These are phyloP conservation scores for Tetramorium alpestre DNA, from an alignment of 1,140 invertebrate genomes.

Conservation along the genomic window DNA sequence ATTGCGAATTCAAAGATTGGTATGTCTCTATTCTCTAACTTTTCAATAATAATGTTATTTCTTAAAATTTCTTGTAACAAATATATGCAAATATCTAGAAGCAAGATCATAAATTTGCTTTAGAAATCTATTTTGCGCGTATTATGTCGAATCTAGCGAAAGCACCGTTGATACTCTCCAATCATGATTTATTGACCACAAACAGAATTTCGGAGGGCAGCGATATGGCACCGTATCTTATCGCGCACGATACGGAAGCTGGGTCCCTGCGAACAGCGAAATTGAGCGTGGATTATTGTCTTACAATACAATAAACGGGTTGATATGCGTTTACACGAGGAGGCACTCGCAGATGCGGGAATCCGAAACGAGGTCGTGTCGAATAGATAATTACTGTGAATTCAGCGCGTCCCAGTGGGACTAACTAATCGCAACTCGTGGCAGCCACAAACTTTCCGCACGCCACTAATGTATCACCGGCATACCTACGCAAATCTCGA, in stretches of 20 bases:
- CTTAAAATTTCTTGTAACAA: not conserved
- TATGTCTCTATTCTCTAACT: not conserved
- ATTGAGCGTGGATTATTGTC: constrained; percentile 41
- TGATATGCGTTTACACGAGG: constrained; percentile 9
- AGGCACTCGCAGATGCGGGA: constrained; percentile 20
- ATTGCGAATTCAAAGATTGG: not conserved
- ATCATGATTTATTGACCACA: constrained; percentile 17
- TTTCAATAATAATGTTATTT: not conserved
- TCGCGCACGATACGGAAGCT: constrained; percentile 5
- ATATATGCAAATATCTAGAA: not conserved
- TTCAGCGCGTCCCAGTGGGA: constrained; percentile 17
- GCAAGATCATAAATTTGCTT: not conserved
- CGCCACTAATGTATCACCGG: constrained; percentile 29
- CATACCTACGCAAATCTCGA: constrained; percentile 10
- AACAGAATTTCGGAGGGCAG: constrained; percentile 4
- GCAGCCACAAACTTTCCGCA: constrained; percentile 30
- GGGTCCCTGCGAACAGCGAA: not conserved
- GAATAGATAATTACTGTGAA: constrained; percentile 56
- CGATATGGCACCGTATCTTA: constrained; percentile 27
- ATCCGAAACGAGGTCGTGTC: constrained; percentile 34
- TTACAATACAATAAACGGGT: constrained; percentile 35
- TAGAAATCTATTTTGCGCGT: not conserved
- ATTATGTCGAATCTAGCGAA: not conserved
- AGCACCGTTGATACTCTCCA: not conserved
- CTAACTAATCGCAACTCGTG: constrained; percentile 44